Evolutionary conservation across 2,113 vertebrate species (phyloP).

Genomic region (Hemiprocne comata): DNA sequence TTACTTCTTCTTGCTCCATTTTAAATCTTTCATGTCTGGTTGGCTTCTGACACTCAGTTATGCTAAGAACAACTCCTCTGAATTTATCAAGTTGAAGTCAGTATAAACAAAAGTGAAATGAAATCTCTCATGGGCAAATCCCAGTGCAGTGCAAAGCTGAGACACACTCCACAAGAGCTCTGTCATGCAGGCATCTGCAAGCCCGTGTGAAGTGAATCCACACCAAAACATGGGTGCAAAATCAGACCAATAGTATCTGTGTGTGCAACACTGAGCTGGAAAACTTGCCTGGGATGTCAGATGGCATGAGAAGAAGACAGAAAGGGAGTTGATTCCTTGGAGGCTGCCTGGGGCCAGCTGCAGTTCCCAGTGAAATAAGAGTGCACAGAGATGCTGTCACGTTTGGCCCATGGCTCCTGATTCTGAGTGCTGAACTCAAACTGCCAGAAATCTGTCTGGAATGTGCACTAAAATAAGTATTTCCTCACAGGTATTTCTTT

Average conservation of each 20-base stretch:
- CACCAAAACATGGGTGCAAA: neutral
- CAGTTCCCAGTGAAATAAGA: neutral
- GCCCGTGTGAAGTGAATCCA: neutral
- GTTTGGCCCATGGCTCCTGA: neutral
- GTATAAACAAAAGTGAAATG: neutral
- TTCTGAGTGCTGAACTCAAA: neutral
- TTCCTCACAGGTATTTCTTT: conserved; percentile 6
- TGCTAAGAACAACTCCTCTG: neutral
- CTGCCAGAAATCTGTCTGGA: conserved; percentile 35
- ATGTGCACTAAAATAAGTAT: conserved; percentile 54
- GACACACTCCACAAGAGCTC: neutral
- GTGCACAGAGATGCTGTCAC: neutral
- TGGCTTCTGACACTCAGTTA: neutral
- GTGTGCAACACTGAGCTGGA: neutral
- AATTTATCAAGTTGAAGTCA: neutral
- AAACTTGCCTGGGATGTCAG: neutral
- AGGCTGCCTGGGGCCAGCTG: neutral
- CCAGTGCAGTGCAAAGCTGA: neutral
- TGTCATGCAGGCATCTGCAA: neutral
- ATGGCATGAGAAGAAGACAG: neutral
- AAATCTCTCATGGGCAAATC: neutral
- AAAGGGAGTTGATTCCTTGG: neutral
- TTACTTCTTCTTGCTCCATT: neutral
- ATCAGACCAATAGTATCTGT: neutral
- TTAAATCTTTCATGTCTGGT: neutral